A percentile compares a stretch with the other conserved stretches of the same genome.
Evolutionary conservation across 2,113 vertebrate genomes (phyloP).

Genomic region (Gadus macrocephalus): DNA sequence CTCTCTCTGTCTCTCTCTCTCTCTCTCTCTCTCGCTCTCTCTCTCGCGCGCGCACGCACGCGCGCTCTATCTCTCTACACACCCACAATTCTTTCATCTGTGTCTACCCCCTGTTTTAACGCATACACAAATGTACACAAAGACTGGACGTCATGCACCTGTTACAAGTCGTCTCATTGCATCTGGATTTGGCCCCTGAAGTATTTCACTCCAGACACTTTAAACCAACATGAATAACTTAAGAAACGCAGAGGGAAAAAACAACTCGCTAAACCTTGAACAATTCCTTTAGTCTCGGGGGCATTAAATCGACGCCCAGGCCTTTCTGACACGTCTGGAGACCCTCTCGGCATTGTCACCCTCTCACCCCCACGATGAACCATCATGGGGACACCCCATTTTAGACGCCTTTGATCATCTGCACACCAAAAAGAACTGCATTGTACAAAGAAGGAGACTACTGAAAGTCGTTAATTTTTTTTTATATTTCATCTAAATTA

Average conservation of each 20-base stretch:
- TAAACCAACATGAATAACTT: neutral
- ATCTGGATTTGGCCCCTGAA: neutral
- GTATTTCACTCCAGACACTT: neutral
- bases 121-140: neutral
- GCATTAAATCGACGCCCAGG: conserved; percentile 62
- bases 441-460: conserved; percentile 79
- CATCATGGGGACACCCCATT: conserved; percentile 76
- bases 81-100: no score
- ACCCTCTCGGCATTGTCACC: conserved; percentile 71
- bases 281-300: conserved; percentile 52
- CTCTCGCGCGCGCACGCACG: conserved; percentile 28
- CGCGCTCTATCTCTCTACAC: no score
- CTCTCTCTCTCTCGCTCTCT: neutral
- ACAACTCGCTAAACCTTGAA: conserved; percentile 24
- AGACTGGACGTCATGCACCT: conserved; percentile 2
- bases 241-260: neutral
- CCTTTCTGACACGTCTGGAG: conserved; percentile 81
- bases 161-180: conserved; percentile 4
- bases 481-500: no score
- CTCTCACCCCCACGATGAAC: conserved; percentile 87
- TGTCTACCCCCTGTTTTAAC: no score
- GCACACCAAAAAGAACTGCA: conserved; percentile 87
- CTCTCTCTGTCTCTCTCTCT: no score
- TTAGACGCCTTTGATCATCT: conserved; percentile 90
- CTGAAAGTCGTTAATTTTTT: conserved; percentile 45